A percentile compares a stretch with the other conserved stretches of the same genome.
These are phyloP conservation scores for Rhinogobio ventralis DNA, from an alignment of 2,797 vertebrate species.

Conservation along the genomic window DNA sequence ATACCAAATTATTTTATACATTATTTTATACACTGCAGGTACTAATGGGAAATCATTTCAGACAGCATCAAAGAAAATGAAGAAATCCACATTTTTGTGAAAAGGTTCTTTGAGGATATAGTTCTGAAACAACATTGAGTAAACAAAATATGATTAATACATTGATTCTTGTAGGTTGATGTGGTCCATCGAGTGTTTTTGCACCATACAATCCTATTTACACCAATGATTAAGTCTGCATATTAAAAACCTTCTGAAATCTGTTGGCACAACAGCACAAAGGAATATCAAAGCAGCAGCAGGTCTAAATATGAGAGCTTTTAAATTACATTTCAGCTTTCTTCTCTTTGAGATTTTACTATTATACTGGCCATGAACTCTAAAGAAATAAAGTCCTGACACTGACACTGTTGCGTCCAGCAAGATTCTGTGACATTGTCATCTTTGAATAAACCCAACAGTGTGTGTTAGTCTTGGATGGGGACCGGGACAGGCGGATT, in stretches of 20 bases:
- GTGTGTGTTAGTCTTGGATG: not conserved
- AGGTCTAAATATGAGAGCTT: not conserved
- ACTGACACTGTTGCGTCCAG: not conserved
- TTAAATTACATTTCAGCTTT: not conserved
- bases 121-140: not conserved
- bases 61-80: not conserved
- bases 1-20: not conserved
- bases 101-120: not conserved
- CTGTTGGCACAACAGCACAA: too few species aligned
- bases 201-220: not conserved
- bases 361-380: not conserved
- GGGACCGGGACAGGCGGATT: too few species aligned
- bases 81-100: not conserved
- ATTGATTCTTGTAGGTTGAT: not conserved
- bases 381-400: not conserved
- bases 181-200: not conserved
- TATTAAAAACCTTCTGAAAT: not conserved
- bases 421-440: not conserved
- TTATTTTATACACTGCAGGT: not conserved
- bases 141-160: not conserved
- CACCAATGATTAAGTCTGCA: not conserved
- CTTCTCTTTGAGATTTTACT: not conserved
- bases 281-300: not conserved
- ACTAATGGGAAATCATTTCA: not conserved
- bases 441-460: not conserved